A percentile compares a stretch with the other conserved stretches of the same genome.
phyloP scores from a whole-genome alignment of 2,888 invertebrate genomes.

The Belgica antarctica region DNA sequence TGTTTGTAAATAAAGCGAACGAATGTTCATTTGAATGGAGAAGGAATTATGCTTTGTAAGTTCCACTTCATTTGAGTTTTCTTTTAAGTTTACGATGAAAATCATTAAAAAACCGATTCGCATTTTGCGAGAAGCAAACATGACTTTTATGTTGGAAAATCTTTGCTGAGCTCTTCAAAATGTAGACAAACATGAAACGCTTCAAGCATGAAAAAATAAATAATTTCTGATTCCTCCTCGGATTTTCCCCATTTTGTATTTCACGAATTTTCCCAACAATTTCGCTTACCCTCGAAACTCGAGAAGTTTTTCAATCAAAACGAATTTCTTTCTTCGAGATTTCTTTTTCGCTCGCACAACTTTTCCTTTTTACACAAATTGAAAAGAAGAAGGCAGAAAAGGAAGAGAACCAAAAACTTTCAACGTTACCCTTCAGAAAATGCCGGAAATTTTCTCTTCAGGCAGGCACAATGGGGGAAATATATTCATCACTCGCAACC shows the following conservation, averaged over 20 bases:
- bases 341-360: not conserved
- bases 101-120: constrained; percentile 4
- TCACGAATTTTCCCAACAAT: not conserved
- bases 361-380: constrained; percentile 12
- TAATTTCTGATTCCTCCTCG: not conserved
- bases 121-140: not conserved
- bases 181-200: not conserved
- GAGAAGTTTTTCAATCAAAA: constrained; percentile 30
- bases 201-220: not conserved
- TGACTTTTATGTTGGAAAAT: no score
- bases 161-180: no score
- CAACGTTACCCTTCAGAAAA: constrained; percentile 4
- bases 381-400: constrained; percentile 2
- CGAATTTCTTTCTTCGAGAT: not conserved
- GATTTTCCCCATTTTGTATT: constrained; percentile 10
- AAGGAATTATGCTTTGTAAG: constrained; percentile 3
- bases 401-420: not conserved
- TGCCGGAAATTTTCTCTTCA: not conserved
- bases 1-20: not conserved
- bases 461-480: constrained; percentile 12
- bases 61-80: constrained; percentile 40
- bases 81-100: not conserved
- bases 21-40: constrained; percentile 36
- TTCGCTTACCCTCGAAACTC: not conserved
- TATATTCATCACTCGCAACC: constrained; percentile 8